Evolutionary conservation across 2,888 invertebrate species (phyloP), one percentile per base, ranked within the genome.

Genomic region (Pristionchus exspectatus): DNA sequence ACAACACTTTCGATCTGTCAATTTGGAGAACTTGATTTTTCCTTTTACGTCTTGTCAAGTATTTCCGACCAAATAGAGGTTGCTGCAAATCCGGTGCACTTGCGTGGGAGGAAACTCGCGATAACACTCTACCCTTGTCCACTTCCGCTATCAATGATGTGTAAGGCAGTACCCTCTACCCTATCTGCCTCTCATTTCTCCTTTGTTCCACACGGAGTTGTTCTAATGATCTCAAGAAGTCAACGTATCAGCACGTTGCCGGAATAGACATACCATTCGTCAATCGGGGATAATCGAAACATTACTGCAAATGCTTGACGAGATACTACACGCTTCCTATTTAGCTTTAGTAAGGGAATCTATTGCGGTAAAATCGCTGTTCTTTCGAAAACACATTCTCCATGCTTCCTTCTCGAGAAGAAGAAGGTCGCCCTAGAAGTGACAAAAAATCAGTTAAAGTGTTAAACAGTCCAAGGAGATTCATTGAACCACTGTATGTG

Each of bases 131-230:
- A n/a, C n/a, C n/a, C 27, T 27, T 59, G 59, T 66, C 66, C 33
- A 30, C 69, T 72, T 72, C 33, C 69, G 0, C 69, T 72, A 72
- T 72, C 69, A 63, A 63, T 63, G 69, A 72, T 72, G 69, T 72
- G 33, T 30, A 77, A 44, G 18, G 24, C 5, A 77, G 30, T 77
- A 59, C 18, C 18, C 59, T 59, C 21, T 59, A 59, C 16, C 18
- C 59, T 14, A 59, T 74, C 38, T 27, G 10, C 30, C 27, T 30
- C 7, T 69, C 1, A 7, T 77, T 14, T 18, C 77, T 38, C 77
- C 9, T 77, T 77, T 38, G 38, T 77, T 24, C 10, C 38, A 10
- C 44, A 14, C 0, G 44, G 24, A 44, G 77, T 10, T 77, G 77
- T 38, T 44, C 77, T 44, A 44, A 77, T 77, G 77, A 77, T 44